phyloP scores from a whole-genome alignment of 2,888 invertebrate species.

The Hemithea aestivaria region DNA sequence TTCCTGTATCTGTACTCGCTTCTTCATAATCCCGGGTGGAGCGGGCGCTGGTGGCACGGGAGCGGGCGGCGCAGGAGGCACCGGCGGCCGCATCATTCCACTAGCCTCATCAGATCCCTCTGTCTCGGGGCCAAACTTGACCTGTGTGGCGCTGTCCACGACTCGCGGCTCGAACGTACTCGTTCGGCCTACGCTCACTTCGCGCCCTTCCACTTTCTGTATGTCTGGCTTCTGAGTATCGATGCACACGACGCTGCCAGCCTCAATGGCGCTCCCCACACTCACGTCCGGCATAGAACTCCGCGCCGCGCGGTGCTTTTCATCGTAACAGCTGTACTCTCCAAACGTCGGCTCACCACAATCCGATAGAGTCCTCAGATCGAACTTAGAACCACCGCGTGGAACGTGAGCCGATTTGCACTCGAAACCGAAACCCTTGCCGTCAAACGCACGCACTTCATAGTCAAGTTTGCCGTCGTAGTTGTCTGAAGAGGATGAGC shows the following conservation, averaged over 20 bases:
- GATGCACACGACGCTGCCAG: conserved; percentile 74
- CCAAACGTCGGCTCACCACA: conserved; percentile 78
- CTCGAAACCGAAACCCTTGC: conserved; percentile 77
- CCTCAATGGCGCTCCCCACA: conserved; percentile 81
- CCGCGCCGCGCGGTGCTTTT: conserved; percentile 79
- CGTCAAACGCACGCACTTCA: conserved; percentile 74
- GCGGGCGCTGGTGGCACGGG: conserved; percentile 73
- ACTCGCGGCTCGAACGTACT: conserved; percentile 74
- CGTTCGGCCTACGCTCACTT: conserved; percentile 60
- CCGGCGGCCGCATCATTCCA: too few relatives aligned
- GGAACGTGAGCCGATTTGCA: conserved; percentile 79
- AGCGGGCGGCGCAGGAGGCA: conserved; percentile 8
- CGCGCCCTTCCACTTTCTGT: conserved; percentile 67
- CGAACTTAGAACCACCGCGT: conserved; percentile 67
- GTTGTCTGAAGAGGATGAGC: conserved; percentile 82
- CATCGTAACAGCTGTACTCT: conserved; percentile 83
- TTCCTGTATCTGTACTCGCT: conserved; percentile 95
- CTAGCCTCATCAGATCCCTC: conserved; percentile 50
- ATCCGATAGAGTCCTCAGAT: conserved; percentile 73
- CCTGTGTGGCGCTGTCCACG: conserved; percentile 74
- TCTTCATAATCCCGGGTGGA: conserved; percentile 89
- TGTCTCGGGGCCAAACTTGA: conserved; percentile 69
- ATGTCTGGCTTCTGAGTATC: conserved; percentile 75
- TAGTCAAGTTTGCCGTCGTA: conserved; percentile 80
- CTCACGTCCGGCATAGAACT: conserved; percentile 80